Evolutionary conservation across 2,888 invertebrate genomes (phyloP).

Genomic region (Drosophila peninsularis): DNA sequence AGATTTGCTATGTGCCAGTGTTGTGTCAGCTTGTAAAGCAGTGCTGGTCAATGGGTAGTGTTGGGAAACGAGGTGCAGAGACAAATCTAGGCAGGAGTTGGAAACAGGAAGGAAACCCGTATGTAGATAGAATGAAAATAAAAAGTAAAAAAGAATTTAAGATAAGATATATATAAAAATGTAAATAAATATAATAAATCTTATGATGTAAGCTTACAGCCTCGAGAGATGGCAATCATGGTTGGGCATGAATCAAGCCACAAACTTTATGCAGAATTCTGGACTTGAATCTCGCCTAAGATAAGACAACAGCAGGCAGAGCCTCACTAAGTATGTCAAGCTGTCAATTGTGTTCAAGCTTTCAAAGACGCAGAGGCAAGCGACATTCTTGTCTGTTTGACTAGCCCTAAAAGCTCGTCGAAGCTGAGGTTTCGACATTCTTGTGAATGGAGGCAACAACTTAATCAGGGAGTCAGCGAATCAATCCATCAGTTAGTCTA

Average conservation of each 20-base stretch:
- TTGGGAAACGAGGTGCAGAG: slow-evolving; percentile 29
- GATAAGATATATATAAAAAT: neutral
- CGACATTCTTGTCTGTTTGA: slow-evolving; percentile 7
- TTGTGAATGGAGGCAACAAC: slow-evolving; percentile 64
- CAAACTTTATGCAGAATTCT: neutral
- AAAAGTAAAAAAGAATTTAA: neutral
- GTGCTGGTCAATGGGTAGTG: slow-evolving; percentile 21
- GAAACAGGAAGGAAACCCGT: neutral
- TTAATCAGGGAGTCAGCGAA: slow-evolving; percentile 61
- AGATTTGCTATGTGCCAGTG: slow-evolving; percentile 67
- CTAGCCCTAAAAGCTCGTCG: neutral
- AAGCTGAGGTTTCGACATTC: slow-evolving; percentile 1
- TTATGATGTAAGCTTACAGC: neutral
- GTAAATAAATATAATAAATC: neutral
- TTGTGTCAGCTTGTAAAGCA: slow-evolving; percentile 75
- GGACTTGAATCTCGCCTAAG: neutral
- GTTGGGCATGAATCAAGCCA: neutral
- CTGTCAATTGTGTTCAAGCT: slow-evolving; percentile 23
- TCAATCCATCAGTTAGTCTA: slow-evolving; percentile 71
- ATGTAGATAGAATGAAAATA: neutral
- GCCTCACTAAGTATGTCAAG: slow-evolving; percentile 27
- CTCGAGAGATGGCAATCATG: neutral
- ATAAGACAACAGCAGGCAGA: slow-evolving; percentile 9
- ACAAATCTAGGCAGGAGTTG: slow-evolving; percentile 33
- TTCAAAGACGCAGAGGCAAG: neutral